Conservation (phyloP, 2,113 vertebrate genomes). For the Hiodon alosoides region DNA sequence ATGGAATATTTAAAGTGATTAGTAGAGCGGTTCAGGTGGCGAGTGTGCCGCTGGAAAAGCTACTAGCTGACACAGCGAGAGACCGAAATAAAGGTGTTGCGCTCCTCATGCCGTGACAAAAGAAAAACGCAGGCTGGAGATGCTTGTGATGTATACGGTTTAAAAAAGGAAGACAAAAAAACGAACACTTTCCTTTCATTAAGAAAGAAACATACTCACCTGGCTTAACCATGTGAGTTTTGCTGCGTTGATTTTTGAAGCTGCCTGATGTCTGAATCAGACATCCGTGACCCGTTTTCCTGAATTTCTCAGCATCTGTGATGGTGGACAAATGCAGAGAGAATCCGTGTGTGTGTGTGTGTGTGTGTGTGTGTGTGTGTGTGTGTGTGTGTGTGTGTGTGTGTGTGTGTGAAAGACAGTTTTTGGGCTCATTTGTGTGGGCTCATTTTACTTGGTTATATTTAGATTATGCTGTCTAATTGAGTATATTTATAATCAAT, state of each 20-base stretch:
- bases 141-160: not conserved
- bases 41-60: slow-evolving; percentile 1
- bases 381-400: too few species aligned
- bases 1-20: slow-evolving; percentile 25
- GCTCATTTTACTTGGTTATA: not conserved
- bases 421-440: not conserved
- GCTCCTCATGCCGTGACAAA: not conserved
- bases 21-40: slow-evolving; percentile 1
- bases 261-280: not conserved
- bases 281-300: not conserved
- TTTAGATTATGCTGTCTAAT: not conserved
- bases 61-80: not conserved
- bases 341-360: too few species aligned
- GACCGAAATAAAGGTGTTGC: not conserved
- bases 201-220: not conserved
- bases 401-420: not conserved
- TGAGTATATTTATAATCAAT: not conserved
- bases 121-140: not conserved
- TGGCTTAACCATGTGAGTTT: not conserved
- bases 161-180: not conserved
- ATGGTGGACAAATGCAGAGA: not conserved
- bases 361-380: too few species aligned
- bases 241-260: too few species aligned
- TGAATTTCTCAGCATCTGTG: not conserved
- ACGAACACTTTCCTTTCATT: slow-evolving; percentile 1